Evolutionary conservation across 1,140 invertebrate species (phyloP).

Genomic region (Anastrepha obliqua): DNA sequence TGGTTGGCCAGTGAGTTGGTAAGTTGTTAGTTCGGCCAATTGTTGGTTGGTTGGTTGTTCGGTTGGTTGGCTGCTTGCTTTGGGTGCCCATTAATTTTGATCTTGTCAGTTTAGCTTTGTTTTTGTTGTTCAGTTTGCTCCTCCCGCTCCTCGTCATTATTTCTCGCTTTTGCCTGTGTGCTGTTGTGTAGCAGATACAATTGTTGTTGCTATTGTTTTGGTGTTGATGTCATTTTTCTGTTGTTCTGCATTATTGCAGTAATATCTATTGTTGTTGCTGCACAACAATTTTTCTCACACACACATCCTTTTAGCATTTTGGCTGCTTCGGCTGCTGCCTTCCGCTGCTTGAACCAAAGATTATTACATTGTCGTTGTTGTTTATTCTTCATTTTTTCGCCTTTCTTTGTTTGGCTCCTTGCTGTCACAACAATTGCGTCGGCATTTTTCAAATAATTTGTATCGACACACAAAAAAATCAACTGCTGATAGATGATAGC

Average conservation of each 20-base stretch:
- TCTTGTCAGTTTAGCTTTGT: constrained; percentile 41
- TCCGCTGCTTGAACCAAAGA: neutral
- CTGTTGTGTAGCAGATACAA: neutral
- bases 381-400: neutral
- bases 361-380: neutral
- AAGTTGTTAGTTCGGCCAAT: neutral
- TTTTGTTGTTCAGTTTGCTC: neutral
- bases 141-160: neutral
- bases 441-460: constrained; percentile 64
- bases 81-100: constrained; percentile 48
- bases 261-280: neutral
- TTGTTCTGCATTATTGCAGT: neutral
- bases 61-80: neutral
- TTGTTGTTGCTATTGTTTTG: neutral
- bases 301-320: neutral
- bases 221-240: constrained; percentile 23
- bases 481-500: constrained; percentile 38
- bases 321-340: neutral
- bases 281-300: neutral
- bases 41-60: neutral
- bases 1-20: neutral
- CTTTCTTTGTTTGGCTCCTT: constrained; percentile 7
- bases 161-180: neutral
- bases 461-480: neutral
- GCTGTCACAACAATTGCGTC: constrained; percentile 72